A percentile compares a stretch with the other conserved stretches of the same genome.
phyloP scores from a whole-genome alignment of 2,113 vertebrate species.

The Calypte anna region DNA sequence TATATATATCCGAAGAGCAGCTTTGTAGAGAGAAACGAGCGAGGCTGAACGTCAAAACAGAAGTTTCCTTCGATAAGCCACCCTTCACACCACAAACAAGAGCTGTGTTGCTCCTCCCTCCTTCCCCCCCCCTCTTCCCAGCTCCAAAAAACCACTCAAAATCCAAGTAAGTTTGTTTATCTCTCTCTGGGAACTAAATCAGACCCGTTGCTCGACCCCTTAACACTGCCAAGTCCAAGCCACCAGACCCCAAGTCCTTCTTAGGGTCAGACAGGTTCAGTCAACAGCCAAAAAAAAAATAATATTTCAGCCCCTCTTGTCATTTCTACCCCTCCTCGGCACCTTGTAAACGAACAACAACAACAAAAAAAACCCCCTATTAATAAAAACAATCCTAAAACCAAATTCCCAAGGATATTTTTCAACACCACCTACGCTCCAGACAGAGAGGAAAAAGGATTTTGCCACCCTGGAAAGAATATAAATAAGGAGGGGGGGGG shows the following conservation, averaged over 20 bases:
- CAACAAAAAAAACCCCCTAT: constrained; percentile 22
- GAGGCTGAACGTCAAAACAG: constrained; percentile 19
- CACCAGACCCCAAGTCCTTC: not conserved
- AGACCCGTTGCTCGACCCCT: not conserved
- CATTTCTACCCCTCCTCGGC: constrained; percentile 12
- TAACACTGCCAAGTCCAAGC: not conserved
- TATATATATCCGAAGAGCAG: not conserved
- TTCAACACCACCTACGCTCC: constrained; percentile 21
- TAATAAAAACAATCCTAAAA: constrained; percentile 67
- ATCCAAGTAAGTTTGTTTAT: constrained; percentile 69
- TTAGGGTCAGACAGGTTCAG: constrained; percentile 8
- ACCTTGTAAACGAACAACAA: constrained; percentile 57
- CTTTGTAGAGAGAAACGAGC: not conserved
- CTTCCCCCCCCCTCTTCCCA: too few relatives aligned
- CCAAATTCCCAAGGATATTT: constrained; percentile 46
- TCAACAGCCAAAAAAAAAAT: not conserved
- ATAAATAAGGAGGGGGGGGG: constrained; percentile 8
- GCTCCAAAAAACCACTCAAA: not conserved
- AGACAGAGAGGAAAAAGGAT: constrained; percentile 17
- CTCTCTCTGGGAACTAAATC: constrained; percentile 35
- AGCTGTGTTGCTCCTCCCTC: not conserved
- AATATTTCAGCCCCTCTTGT: not conserved
- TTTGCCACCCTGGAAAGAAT: constrained; percentile 13
- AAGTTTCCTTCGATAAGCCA: constrained; percentile 67
- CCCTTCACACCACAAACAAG: constrained; percentile 12